Base-by-base conservation (phyloP, 2,888 invertebrate genomes). In the Philhelius pedissequus region DNA sequence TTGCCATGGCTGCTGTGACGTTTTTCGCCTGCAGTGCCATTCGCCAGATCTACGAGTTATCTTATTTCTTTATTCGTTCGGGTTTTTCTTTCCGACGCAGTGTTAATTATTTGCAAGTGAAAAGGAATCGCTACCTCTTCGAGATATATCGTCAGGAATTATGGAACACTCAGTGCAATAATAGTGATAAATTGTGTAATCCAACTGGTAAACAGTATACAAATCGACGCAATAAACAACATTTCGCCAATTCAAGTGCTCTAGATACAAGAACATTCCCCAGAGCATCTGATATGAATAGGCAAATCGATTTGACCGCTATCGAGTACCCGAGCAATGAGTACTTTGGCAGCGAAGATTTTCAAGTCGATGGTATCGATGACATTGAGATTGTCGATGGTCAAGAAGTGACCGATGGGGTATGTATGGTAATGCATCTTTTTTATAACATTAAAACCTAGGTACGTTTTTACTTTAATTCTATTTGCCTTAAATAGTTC, bases 1-100 rank as follows among this genome's bases (percentile, higher is more conserved):
- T 91, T 58, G 52, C 35, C 86, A 91, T 91, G 91, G 91, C 91
- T 83, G 91, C 91, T 88, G 86, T 91, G 87, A 87, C 89, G 73
- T 87, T 89, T 84, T 87, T 89, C 82, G 87, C 87, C 75, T 88
- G 86, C 86, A 88, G 87, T 88, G 87, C 89, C 50, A 70, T 90
- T 77, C 87, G 88, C 75, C 89, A 91, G 83, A 81, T 91, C 25
- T 89, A 86, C 86, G 88, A 88, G 81, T 87, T 91, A 68, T 88
- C 89, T 77, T 87, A 89, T 89, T 89, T 90, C 74, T 89, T 89
- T 79, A 86, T 89, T 86, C 87, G 86, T 15, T 90, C 89, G 81
- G 88, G 89, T 62, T 91, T 89, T 66, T 88, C 89, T 75, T 86
- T 89, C 5, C 74, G 68, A 13, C 88, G 88, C 75, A 90, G 89